Base-by-base conservation (phyloP, 2,797 vertebrate genomes). In the Brachymystax lenok region DNA sequence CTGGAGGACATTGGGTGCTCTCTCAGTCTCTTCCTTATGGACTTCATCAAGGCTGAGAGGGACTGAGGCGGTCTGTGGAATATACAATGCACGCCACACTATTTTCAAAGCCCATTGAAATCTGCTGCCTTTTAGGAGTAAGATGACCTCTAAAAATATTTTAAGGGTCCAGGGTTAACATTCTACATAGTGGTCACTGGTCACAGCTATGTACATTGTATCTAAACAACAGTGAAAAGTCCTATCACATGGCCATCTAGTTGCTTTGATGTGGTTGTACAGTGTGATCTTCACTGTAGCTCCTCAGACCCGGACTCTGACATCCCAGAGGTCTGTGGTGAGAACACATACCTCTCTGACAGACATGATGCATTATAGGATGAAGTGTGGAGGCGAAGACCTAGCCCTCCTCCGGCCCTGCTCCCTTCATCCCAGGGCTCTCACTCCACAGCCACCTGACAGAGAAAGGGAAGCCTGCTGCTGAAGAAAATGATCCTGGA, bases 11-110 rank as follows among this genome's bases (percentile, higher is more conserved):
- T 21, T 27, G 4, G 13, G 54, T 35, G 30, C 21, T 71, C 69
- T 71, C 50, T 68, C 21, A 40, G 46, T 40, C 51, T 33, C 30
- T 75, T 78, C 71, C 70, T 63, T 30, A 76, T 72, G 66, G 80
- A 63, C 13, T 75, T 73, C 54, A 72, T 71, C 51, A 71, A 71
- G 74, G 35, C 64, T 56, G 80, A 56, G 73, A 63, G 81, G 77
- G 71, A 87, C 72, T 77, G 73, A 79, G 77, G 61, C 78, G 77
- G 79, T 83, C 67, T 80, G 76, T 17, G 3, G 64, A 79, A 66
- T 56, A 35, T 67, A 61, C 73, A 71, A 56, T 19, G 70, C 73
- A 19, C 40, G 2, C 17, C 59, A 79, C 35, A 66, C 75, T 40
- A 6, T 8, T 40, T 40, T 40, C 35, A 40, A 69, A 69, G 17